Conservation (phyloP, 2,113 vertebrate species). For the Lipotes vexillifer region DNA sequence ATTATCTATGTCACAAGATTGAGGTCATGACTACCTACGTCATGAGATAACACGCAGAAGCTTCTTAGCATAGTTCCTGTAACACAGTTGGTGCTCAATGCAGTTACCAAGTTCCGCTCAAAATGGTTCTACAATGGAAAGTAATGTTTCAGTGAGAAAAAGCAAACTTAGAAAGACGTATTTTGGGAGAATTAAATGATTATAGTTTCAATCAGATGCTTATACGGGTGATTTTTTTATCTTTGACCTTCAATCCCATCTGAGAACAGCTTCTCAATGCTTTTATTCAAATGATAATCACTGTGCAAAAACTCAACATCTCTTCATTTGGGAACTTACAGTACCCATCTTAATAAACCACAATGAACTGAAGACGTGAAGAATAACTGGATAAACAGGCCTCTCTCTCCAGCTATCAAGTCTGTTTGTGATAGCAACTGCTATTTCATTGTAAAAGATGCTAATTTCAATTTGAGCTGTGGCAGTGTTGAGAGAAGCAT, state of each 20-base stretch:
- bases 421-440: conserved; percentile 80
- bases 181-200: neutral
- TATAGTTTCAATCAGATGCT: neutral
- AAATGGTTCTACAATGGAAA: neutral
- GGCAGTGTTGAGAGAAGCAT: conserved; percentile 73
- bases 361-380: conserved; percentile 66
- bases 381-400: conserved; percentile 76
- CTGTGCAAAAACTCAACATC: neutral
- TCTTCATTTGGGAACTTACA: conserved; percentile 64
- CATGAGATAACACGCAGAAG: neutral
- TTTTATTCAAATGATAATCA: conserved; percentile 59
- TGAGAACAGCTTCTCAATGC: conserved; percentile 34
- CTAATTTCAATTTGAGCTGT: conserved; percentile 81
- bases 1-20: neutral
- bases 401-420: conserved; percentile 77
- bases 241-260: conserved; percentile 44
- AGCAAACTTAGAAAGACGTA: neutral
- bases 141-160: neutral
- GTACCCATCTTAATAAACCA: conserved; percentile 64
- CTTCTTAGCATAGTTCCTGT: too few relatives aligned
- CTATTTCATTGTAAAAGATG: conserved; percentile 84
- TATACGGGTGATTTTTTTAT: conserved; percentile 31
- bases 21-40: neutral
- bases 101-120: neutral
- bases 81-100: neutral